A percentile compares a stretch with the other conserved stretches of the same genome.
Conservation (phyloP, 2,797 vertebrate species). For the Brachyalestes nurse region DNA sequence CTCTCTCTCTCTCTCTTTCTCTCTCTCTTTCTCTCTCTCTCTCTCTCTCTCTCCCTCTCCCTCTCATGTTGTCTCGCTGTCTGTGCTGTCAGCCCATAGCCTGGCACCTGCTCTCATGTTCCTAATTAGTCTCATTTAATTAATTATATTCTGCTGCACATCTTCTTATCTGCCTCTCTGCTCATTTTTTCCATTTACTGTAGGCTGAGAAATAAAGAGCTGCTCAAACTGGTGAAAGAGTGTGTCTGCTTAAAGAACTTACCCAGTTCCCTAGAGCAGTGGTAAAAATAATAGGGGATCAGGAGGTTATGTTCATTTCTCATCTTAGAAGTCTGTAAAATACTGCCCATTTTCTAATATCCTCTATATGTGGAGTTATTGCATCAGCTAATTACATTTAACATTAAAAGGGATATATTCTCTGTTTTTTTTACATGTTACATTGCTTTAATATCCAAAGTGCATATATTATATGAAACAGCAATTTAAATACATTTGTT, state of each 20-base stretch:
- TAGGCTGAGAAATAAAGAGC: constrained; percentile 53
- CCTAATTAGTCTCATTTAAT: constrained; percentile 84
- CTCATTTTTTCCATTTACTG: constrained; percentile 57
- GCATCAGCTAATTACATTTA: background rate
- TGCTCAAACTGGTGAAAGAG: constrained; percentile 38
- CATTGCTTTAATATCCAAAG: background rate
- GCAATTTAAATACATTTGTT: too few relatives aligned
- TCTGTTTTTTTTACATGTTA: background rate
- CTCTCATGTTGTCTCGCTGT: constrained; percentile 86
- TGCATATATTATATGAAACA: background rate
- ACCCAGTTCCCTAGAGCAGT: constrained; percentile 35
- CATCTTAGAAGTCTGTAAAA: constrained; percentile 34
- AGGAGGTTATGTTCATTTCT: constrained; percentile 27
- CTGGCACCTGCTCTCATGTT: constrained; percentile 81
- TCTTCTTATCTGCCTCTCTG: constrained; percentile 73
- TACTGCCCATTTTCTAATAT: background rate
- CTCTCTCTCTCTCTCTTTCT: constrained; percentile 14
- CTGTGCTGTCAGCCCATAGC: constrained; percentile 85
- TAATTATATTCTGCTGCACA: constrained; percentile 80
- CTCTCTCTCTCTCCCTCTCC: constrained; percentile 67
- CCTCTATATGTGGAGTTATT: background rate
- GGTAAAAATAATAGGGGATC: constrained; percentile 35
- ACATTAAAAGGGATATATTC: background rate
- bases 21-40: constrained; percentile 58
- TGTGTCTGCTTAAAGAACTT: constrained; percentile 45